These are phyloP conservation scores for Paradoxurus hermaphroditus DNA, from an alignment of 2,113 vertebrate species.

Conservation along the genomic window DNA sequence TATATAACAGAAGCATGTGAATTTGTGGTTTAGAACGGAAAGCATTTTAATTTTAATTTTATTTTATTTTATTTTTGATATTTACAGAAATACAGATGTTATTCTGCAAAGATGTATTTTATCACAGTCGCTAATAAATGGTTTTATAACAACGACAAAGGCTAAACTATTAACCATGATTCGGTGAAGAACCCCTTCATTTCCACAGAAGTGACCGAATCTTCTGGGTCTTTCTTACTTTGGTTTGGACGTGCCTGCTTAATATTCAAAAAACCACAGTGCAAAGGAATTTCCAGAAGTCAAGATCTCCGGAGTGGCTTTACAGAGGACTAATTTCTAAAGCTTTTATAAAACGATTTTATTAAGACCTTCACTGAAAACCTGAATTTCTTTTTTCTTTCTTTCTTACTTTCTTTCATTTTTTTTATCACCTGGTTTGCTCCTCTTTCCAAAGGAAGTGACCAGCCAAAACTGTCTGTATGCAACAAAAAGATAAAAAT, in stretches of 20 bases:
- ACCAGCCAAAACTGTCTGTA: constrained; percentile 86
- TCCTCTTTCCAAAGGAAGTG: constrained; percentile 81
- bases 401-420: constrained; percentile 58
- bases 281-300: constrained; percentile 55
- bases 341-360: constrained; percentile 75
- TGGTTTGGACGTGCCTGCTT: constrained; percentile 43
- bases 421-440: constrained; percentile 78
- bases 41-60: background rate
- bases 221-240: constrained; percentile 37
- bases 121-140: background rate
- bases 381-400: constrained; percentile 72
- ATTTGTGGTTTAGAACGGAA: background rate
- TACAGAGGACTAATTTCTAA: constrained; percentile 62
- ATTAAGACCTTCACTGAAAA: constrained; percentile 74
- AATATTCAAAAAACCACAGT: constrained; percentile 56
- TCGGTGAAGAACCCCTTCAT: background rate
- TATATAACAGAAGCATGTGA: background rate
- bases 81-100: background rate
- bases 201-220: background rate
- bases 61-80: background rate
- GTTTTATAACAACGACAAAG: background rate
- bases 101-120: background rate
- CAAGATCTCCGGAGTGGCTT: constrained; percentile 65
- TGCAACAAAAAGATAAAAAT: constrained; percentile 90
- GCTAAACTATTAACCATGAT: background rate